phyloP scores from a whole-genome alignment of 2,113 vertebrate genomes.

The Saccopteryx bilineata region DNA sequence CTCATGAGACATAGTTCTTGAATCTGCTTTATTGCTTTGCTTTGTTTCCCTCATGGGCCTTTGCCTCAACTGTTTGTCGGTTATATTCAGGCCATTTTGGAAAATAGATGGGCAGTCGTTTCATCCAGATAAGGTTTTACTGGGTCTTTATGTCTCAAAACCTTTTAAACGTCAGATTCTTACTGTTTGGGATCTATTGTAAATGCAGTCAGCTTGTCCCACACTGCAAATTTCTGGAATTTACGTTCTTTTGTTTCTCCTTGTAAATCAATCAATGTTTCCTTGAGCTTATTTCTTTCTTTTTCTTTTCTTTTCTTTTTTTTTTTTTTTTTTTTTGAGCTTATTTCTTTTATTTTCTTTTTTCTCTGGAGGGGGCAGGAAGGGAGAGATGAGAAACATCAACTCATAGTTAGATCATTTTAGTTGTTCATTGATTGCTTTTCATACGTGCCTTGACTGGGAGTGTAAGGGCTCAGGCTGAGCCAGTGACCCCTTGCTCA shows the following conservation, averaged over 20 bases:
- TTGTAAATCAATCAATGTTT: background rate
- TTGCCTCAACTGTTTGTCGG: background rate
- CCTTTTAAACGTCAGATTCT: background rate
- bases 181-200: background rate
- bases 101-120: background rate
- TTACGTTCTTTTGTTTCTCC: constrained; percentile 6
- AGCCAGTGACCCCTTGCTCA: no score
- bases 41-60: background rate
- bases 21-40: background rate
- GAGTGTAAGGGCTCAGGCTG: no score
- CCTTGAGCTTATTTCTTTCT: background rate
- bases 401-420: no score
- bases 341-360: no score
- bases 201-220: background rate
- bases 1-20: background rate
- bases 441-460: no score
- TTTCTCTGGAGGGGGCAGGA: no score
- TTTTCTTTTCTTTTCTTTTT: no score
- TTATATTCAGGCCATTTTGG: background rate
- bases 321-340: no score
- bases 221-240: background rate
- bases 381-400: no score
- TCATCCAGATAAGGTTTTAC: background rate
- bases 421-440: no score
- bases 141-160: background rate